Percentiles rank a stretch among this genome's conserved stretches.
phyloP scores from a whole-genome alignment of 2,797 vertebrate genomes.

The Naso thynnoides region DNA sequence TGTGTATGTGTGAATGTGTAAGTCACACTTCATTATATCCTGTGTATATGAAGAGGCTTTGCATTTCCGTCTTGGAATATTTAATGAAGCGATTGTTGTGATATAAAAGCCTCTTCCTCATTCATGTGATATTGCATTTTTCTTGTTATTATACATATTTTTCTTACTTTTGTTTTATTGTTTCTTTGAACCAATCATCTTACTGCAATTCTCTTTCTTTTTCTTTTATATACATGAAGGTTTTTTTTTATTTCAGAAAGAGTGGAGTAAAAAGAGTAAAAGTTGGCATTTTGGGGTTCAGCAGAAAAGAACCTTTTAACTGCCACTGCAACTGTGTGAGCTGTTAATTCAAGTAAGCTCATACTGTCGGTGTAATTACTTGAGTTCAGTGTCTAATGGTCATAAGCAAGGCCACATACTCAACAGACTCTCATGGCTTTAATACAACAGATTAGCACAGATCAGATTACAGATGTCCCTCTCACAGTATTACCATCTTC shows the following conservation, averaged over 20 bases:
- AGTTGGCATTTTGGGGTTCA: too few relatives aligned
- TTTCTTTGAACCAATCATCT: not conserved
- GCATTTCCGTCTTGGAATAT: not conserved
- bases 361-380: not conserved
- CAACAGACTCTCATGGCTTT: constrained; percentile 6
- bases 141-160: not conserved
- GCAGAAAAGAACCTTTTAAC: not conserved
- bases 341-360: not conserved
- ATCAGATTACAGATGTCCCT: constrained; percentile 46
- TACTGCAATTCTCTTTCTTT: not conserved
- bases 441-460: constrained; percentile 48
- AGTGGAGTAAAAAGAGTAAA: not conserved
- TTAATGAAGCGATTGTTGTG: not conserved
- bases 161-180: not conserved
- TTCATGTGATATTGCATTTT: not conserved
- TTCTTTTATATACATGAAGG: too few relatives aligned
- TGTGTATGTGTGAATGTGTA: not conserved
- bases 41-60: not conserved
- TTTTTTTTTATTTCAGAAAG: too few relatives aligned
- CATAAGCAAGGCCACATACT: constrained; percentile 4
- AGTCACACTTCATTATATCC: constrained; percentile 10
- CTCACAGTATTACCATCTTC: constrained; percentile 37
- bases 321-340: not conserved
- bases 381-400: constrained; percentile 15
- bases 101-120: not conserved